phyloP scores from a whole-genome alignment of 2,888 invertebrate species.

The Perithous albicinctus region DNA sequence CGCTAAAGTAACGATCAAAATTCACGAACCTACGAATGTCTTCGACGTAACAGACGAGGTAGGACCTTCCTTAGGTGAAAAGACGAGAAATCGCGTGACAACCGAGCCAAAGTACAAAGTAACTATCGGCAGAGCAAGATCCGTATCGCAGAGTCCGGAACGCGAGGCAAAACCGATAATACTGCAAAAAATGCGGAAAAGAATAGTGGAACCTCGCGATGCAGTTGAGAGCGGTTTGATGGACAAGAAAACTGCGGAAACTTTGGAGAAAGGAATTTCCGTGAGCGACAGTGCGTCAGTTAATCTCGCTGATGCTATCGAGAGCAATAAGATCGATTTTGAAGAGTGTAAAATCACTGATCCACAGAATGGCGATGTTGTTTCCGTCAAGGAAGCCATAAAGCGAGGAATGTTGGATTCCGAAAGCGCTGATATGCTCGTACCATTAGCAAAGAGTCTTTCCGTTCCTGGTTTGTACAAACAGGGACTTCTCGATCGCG shows the following conservation, averaged over 20 bases:
- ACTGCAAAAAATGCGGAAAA: conserved; percentile 92
- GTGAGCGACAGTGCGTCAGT: conserved; percentile 87
- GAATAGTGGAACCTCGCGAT: conserved; percentile 90
- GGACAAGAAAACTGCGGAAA: conserved; percentile 90
- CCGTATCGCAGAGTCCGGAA: conserved; percentile 86
- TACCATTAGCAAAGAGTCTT: conserved; percentile 92
- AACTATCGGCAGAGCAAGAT: conserved; percentile 87
- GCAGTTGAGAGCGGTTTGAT: conserved; percentile 92
- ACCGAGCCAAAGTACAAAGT: conserved; percentile 89
- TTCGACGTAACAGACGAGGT: conserved; percentile 80
- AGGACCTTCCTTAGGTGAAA: conserved; percentile 86
- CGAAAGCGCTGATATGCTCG: conserved; percentile 90
- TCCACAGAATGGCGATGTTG: conserved; percentile 91
- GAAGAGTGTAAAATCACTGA: conserved; percentile 92
- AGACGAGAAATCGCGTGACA: conserved; percentile 86
- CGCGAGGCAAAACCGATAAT: conserved; percentile 89
- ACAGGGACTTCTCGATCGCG: conserved; percentile 93
- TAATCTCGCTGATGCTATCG: conserved; percentile 92
- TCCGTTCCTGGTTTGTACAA: conserved; percentile 93
- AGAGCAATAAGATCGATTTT: conserved; percentile 89
- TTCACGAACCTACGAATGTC: conserved; percentile 27
- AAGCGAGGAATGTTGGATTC: conserved; percentile 93
- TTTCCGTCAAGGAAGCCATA: conserved; percentile 94
- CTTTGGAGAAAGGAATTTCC: conserved; percentile 89
- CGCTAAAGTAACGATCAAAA: conserved; percentile 55